Evolutionary conservation across 2,888 invertebrate species (phyloP), one percentile per base, ranked within the genome.

Genomic region (Acrobasis suavella): DNA sequence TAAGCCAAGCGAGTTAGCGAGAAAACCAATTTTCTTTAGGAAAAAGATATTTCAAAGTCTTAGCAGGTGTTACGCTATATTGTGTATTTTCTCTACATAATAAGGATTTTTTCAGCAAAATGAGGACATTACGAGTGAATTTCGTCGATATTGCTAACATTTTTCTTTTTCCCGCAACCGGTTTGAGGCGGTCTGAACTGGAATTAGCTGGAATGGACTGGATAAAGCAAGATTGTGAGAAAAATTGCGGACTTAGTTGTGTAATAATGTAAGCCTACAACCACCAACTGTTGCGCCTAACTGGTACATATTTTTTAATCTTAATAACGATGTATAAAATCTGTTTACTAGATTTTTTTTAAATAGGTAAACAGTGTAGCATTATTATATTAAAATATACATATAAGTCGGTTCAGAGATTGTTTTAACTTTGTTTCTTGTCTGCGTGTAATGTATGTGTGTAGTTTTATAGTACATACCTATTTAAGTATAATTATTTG

Each of bases 21-120:
- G 56, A 50, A 60, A 70, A 66, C 67, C 67, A 69, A 71, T 72
- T 72, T 69, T 58, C 68, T 62, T 65, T 65, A 66, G 61, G 63
- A 62, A 63, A 67, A 69, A 67, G 68, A 63, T 69, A 65, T 66
- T 65, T 63, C 63, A 59, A 60, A 49, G 52, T 55, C 61, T 64
- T 65, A 56, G 61, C 66, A 69, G 72, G 68, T 69, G 69, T 60
- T 66, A 63, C 49, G 42, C 46, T 50, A 67, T 64, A 67, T 65
- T 67, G 56, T 59, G 61, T 58, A 52, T 64, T 62, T 65, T 63
- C 49, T 62, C 58, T 64, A 60, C 64, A 63, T 62, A 64, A 63
- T 62, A 65, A 49, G 37, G 37, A n/a, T 52, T 50, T 63, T 66
- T 68, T 64, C 62, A 62, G 59, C 62, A 62, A 68, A 68, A 68